Percentiles rank a stretch among this genome's conserved stretches.
Evolutionary conservation across 2,797 vertebrate genomes (phyloP).

Genomic region (Acanthurus tractus): DNA sequence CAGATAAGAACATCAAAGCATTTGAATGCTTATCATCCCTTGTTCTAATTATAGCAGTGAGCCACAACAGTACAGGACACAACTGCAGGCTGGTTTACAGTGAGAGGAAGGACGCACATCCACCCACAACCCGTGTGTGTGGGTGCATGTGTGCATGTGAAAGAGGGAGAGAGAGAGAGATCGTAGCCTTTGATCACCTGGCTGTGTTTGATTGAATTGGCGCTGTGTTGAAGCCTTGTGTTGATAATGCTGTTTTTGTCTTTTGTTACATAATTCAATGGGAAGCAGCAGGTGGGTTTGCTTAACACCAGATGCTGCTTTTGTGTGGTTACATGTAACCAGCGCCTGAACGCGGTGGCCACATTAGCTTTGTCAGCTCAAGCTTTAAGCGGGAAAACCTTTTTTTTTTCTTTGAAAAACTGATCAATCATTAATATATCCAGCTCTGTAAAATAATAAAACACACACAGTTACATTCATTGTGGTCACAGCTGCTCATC

Average conservation of each 20-base stretch:
- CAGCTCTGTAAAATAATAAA: too few relatives aligned
- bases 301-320: constrained; percentile 62
- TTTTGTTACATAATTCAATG: constrained; percentile 61
- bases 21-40: constrained; percentile 59
- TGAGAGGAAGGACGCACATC: constrained; percentile 46
- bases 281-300: constrained; percentile 62
- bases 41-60: constrained; percentile 73
- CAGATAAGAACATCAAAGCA: constrained; percentile 72
- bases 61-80: constrained; percentile 44
- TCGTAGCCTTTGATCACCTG: constrained; percentile 66
- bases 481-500: too few relatives aligned
- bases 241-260: constrained; percentile 39
- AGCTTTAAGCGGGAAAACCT: constrained; percentile 17
- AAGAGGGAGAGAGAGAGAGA: constrained; percentile 3
- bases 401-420: background rate
- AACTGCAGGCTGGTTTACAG: constrained; percentile 49
- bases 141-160: constrained; percentile 8
- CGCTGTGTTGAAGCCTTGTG: constrained; percentile 44
- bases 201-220: constrained; percentile 56
- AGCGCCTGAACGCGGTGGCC: constrained; percentile 17
- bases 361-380: constrained; percentile 14
- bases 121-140: constrained; percentile 22
- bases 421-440: too few relatives aligned
- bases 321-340: constrained; percentile 47
- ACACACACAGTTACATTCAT: too few relatives aligned